Conservation (phyloP, 2,797 vertebrate species). For the Tragopan temminckii region DNA sequence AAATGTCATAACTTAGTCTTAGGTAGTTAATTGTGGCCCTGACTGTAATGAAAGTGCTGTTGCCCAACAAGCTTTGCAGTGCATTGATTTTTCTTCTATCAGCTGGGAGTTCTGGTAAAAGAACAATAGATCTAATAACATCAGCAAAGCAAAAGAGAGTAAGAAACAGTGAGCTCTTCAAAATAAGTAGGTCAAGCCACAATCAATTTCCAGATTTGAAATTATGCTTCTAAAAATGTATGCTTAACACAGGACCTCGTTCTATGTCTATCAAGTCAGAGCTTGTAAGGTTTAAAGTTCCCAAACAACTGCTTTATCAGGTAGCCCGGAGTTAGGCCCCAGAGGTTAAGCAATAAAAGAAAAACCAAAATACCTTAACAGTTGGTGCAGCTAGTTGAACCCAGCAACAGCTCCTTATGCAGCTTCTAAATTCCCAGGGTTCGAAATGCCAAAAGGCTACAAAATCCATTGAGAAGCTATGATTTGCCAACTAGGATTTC, state of each 20-base stretch:
- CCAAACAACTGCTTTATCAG: conserved; percentile 59
- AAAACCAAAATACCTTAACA: conserved; percentile 77
- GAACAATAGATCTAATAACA: conserved; percentile 59
- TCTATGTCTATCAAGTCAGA: conserved; percentile 53
- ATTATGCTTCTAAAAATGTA: conserved; percentile 75
- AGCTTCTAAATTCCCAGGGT: conserved; percentile 57
- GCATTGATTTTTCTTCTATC: conserved; percentile 59
- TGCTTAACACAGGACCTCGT: conserved; percentile 56
- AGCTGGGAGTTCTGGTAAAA: conserved; percentile 40
- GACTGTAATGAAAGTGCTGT: conserved; percentile 14
- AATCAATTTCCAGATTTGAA: conserved; percentile 75
- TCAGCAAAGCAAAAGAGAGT: conserved; percentile 48
- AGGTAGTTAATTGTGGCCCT: conserved; percentile 44
- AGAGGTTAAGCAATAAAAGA: conserved; percentile 79
- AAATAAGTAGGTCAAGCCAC: conserved; percentile 71
- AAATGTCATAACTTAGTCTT: conserved; percentile 48
- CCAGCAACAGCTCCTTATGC: conserved; percentile 65
- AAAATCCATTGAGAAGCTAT: conserved; percentile 73
- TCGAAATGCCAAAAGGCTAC: conserved; percentile 68
- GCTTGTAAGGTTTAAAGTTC: conserved; percentile 43
- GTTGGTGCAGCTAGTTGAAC: conserved; percentile 72
- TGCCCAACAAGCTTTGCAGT: conserved; percentile 24
- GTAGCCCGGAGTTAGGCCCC: conserved; percentile 66
- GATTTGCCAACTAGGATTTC: conserved; percentile 76
- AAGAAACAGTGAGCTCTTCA: conserved; percentile 30